A percentile compares a stretch with the other conserved stretches of the same genome.
Conservation (phyloP, 1,140 invertebrate genomes). For the Copidosoma floridanum region DNA sequence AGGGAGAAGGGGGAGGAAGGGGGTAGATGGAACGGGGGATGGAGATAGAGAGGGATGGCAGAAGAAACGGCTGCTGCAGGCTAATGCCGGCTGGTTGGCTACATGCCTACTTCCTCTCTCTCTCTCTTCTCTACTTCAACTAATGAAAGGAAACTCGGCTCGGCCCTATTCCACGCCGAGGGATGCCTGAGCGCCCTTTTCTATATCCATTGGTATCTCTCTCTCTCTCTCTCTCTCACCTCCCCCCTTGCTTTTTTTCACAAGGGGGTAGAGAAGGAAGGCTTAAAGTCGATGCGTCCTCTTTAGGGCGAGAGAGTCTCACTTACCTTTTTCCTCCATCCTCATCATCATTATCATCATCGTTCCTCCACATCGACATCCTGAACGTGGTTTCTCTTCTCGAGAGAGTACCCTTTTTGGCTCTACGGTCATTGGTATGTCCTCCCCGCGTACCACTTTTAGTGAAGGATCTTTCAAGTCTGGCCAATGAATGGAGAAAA, state of each 20-base stretch:
- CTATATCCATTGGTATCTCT: too few relatives aligned
- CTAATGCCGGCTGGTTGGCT: constrained; percentile 40
- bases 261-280: constrained; percentile 13
- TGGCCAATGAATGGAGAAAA: constrained; percentile 31
- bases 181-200: constrained; percentile 37
- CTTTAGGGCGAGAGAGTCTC: constrained; percentile 38
- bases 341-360: too few relatives aligned
- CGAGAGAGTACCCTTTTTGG: too few relatives aligned
- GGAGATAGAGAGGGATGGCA: background rate
- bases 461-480: constrained; percentile 28
- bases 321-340: too few relatives aligned
- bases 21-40: background rate
- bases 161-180: too few relatives aligned
- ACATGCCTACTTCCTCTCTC: constrained; percentile 27
- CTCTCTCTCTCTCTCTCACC: constrained; percentile 10
- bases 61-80: constrained; percentile 27
- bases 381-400: too few relatives aligned
- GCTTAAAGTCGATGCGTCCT: constrained; percentile 53
- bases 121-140: constrained; percentile 53
- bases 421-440: too few relatives aligned
- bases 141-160: constrained; percentile 57
- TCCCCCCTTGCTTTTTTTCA: background rate
- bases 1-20: background rate
- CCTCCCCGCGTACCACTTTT: constrained; percentile 23
- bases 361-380: too few relatives aligned